Base-by-base conservation (phyloP, 30 jellyfish, hydroid and myxozoan genomes). In the Morbakka virulenta region DNA sequence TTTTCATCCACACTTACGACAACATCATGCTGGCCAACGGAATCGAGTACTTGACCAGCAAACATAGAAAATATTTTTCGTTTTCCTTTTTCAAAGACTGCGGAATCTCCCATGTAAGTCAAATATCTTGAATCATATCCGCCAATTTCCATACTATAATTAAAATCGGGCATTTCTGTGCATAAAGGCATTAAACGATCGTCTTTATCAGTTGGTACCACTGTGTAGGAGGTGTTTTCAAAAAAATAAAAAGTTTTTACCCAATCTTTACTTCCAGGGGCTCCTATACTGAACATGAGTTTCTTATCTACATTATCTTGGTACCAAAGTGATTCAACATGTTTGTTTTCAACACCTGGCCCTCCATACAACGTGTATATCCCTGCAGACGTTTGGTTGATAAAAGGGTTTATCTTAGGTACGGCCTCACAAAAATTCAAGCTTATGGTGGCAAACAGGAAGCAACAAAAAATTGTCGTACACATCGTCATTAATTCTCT, bases 71-170 rank as follows among this genome's bases (percentile, higher is more conserved):
- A 47, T n/a, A 24, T 64, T 6, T 25, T 25, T 28, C 21, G 27
- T 64, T 64, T 51, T 47, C 31, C 31, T n/a, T 9, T 64, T 28
- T 64, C 76, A 20, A 25, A 32, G 3, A 64, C 0, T 28, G 2
- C 4, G 14, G 31, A 64, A 47, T n/a, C 25, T 4, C 76, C 76
- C 76, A 64, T 64, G 36, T 47, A 64, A 3, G 9, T 11, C 76
- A 64, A 28, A 64, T 64, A 64, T 21, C 47, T 28, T 24, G 27
- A n/a, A 9, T 9, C 65, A 28, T 64, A 64, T 25, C 76, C 76
- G n/a, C 47, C 50, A n/a, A 64, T 64, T n/a, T 64, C 76, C 76
- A 64, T 64, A 3, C 52, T 64, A 32, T 64, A 64, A n/a, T 64
- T 64, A 20, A 64, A 64, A 64, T 64, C 76, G 27, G 3, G 21